Conservation (phyloP, 30 jellyfish, hydroid and myxozoan species). For the Cassiopea xamachana region DNA sequence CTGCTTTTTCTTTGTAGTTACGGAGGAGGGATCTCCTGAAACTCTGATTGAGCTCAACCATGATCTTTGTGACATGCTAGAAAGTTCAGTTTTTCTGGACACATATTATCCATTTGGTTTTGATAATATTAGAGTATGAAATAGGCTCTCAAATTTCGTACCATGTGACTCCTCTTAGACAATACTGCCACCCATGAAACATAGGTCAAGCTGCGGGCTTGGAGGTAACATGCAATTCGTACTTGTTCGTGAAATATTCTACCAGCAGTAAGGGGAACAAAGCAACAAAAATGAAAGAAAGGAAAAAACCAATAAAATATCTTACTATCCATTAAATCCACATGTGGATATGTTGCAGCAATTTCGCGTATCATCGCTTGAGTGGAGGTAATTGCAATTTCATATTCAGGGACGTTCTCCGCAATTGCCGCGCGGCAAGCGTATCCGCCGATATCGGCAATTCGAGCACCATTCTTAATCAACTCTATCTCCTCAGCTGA, state of each 20-base stretch:
- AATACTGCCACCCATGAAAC: too few relatives aligned
- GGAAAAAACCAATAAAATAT: not conserved
- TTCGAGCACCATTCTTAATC: slow-evolving; percentile 83
- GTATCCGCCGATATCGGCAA: slow-evolving; percentile 89
- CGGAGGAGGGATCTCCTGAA: too few relatives aligned
- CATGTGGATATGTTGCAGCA: slow-evolving; percentile 81
- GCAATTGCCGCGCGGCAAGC: slow-evolving; percentile 72
- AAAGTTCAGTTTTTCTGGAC: too few relatives aligned
- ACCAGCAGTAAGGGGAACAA: not conserved
- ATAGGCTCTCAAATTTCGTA: too few relatives aligned
- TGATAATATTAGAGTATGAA: too few relatives aligned
- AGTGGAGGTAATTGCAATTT: slow-evolving; percentile 80
- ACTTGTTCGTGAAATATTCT: not conserved
- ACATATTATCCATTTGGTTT: too few relatives aligned
- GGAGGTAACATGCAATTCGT: not conserved
- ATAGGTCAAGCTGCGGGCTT: too few relatives aligned
- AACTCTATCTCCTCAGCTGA: slow-evolving; percentile 90
- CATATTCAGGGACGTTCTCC: slow-evolving; percentile 84
- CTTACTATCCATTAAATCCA: slow-evolving; percentile 89
- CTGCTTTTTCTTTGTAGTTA: too few relatives aligned
- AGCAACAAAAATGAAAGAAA: not conserved
- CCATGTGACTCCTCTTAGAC: too few relatives aligned
- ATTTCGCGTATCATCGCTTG: slow-evolving; percentile 86
- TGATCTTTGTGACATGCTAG: too few relatives aligned
- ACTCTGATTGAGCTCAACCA: too few relatives aligned